A percentile compares a stretch with the other conserved stretches of the same genome.
Conservation (phyloP, 2,113 vertebrate species). For the Haemorhous mexicanus region DNA sequence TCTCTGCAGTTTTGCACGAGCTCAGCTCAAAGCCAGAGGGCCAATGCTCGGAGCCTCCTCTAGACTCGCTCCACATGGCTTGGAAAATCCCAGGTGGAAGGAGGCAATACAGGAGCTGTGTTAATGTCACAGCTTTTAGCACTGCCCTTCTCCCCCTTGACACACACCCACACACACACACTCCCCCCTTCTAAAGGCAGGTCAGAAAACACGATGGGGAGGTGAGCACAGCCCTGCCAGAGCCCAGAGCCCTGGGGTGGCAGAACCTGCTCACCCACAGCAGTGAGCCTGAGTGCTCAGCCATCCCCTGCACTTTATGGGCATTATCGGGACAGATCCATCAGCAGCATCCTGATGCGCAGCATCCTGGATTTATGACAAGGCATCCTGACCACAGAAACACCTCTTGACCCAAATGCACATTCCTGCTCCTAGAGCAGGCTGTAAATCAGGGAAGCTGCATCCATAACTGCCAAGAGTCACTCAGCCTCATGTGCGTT, state of each 20-base stretch:
- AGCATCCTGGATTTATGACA: conserved; percentile 25
- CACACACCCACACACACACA: rapidly evolving
- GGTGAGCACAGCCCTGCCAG: background rate
- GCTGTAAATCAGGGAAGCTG: conserved; percentile 37
- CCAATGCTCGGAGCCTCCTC: background rate
- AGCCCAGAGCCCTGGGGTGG: background rate
- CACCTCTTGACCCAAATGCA: conserved; percentile 53
- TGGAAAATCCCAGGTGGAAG: background rate
- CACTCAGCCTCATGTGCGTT: conserved; percentile 18
- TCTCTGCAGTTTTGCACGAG: background rate
- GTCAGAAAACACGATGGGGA: background rate
- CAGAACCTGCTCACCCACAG: background rate
- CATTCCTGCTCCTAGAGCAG: conserved; percentile 31
- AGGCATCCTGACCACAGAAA: conserved; percentile 27
- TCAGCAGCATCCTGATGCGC: background rate
- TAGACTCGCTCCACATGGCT: rapidly evolving
- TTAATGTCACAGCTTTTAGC: background rate
- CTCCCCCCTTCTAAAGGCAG: background rate
- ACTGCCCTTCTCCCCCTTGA: background rate
- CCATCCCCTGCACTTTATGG: background rate
- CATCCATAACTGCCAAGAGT: conserved; percentile 55
- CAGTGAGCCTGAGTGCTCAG: background rate
- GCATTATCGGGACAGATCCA: background rate
- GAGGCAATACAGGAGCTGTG: background rate
- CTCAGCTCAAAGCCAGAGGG: background rate